Evolutionary conservation across 2,113 vertebrate species (phyloP), one percentile per base, ranked within the genome.

Genomic region (Chaenocephalus aceratus): DNA sequence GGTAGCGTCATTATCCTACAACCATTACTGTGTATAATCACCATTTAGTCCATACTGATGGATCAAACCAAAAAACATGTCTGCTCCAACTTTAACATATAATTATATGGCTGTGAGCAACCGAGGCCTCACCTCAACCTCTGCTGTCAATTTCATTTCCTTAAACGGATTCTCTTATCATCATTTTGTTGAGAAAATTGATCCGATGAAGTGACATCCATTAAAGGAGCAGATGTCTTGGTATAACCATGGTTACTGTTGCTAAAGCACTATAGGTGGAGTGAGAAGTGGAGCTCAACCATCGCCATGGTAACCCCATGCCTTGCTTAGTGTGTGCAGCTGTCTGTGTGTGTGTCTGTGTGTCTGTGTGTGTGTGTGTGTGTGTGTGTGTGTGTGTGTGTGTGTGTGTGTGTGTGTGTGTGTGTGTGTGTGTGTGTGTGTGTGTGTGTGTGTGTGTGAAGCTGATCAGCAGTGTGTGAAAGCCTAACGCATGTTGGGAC

Each of bases 261-360:
- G 87, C 89, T 87, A 76, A 88, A 89, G 87, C 53, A 85, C 89
- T 92, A 91, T 88, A 92, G 89, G 89, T 89, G 86, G 84, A 89
- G 78, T 30, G 59, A 75, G 65, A 82, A 71, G 72, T 88, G 82
- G 75, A 89, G 86, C 88, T 88, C 85, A 82, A 83, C 87, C 87
- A 87, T 94, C 87, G 79, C 93, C 89, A 93, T 94, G 88, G 92
- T 85, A 93, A 93, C 93, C 80, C 76, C 86, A 84, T 89, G 88
- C 79, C 87, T 86, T 85, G 68, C 67, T 67, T 15, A 68, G 54
- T 69, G 68, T 41, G 62, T 69, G 44, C 2, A 44, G 53, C 12
- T 64, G 61, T 67, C 51, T 80, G 82, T 30, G 21, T n/a, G 4
- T 45, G 66, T 10, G 48, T 53, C 62, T 8, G 70, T 68, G 66